A percentile compares a stretch with the other conserved stretches of the same genome.
phyloP scores from a whole-genome alignment of 2,888 invertebrate genomes.

The Melitaea athalia region DNA sequence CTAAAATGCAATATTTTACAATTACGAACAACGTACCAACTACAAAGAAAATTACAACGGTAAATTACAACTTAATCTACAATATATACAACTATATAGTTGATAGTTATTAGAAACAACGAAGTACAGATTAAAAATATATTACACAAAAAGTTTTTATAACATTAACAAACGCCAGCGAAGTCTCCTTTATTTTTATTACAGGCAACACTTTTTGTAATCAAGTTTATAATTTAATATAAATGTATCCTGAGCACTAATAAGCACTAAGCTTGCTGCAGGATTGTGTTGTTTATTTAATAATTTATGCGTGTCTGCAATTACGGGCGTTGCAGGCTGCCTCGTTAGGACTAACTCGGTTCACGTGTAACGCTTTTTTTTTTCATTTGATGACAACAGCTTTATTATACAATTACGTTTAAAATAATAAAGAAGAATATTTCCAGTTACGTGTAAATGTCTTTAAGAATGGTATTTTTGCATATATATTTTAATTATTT shows the following conservation, averaged over 20 bases:
- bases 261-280: slow-evolving; percentile 22
- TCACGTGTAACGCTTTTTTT: slow-evolving; percentile 30
- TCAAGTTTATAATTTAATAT: slow-evolving; percentile 26
- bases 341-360: slow-evolving; percentile 58
- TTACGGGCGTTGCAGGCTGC: slow-evolving; percentile 45
- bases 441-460: neutral
- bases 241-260: slow-evolving; percentile 25
- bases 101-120: neutral
- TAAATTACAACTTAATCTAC: neutral
- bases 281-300: slow-evolving; percentile 49
- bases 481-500: no score
- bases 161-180: neutral
- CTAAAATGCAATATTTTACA: no score
- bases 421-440: neutral
- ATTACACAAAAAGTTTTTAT: neutral
- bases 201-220: slow-evolving; percentile 16
- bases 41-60: no score
- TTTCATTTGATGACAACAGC: neutral
- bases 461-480: neutral
- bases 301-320: slow-evolving; percentile 58
- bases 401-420: neutral
- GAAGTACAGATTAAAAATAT: slow-evolving; percentile 1
- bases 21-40: no score
- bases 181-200: slow-evolving; percentile 2
- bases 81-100: neutral